These are phyloP conservation scores for Rhincodon typus DNA, from an alignment of 2,797 vertebrate genomes.

Conservation along the genomic window DNA sequence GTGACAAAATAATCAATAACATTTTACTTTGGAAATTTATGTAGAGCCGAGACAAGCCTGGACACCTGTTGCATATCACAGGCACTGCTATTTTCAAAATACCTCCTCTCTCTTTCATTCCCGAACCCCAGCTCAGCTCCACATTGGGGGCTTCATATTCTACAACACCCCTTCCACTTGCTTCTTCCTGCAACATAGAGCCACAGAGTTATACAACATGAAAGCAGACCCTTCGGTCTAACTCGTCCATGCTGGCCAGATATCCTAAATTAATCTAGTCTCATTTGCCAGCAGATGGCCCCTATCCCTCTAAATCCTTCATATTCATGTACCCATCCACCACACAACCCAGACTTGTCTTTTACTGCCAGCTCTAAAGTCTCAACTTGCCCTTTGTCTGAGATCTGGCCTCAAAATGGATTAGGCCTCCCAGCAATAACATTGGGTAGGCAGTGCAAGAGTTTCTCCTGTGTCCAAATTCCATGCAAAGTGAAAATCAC, in stretches of 20 bases:
- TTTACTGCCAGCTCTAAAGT: background rate
- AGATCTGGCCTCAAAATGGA: background rate
- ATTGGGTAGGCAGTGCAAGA: background rate
- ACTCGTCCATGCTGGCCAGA: too few relatives aligned
- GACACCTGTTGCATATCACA: too few relatives aligned
- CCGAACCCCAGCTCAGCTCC: background rate
- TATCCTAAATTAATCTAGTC: too few relatives aligned
- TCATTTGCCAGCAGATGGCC: too few relatives aligned
- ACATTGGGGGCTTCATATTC: background rate
- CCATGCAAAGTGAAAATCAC: background rate
- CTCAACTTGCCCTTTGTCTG: background rate
- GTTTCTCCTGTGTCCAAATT: background rate
- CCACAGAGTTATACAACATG: too few relatives aligned
- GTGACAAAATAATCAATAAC: background rate
- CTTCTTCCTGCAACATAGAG: background rate
- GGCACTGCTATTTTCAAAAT: background rate
- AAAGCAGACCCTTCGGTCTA: too few relatives aligned
- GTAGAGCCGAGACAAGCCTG: too few relatives aligned
- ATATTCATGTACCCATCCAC: too few relatives aligned
- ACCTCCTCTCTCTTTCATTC: background rate
- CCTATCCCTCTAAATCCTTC: too few relatives aligned
- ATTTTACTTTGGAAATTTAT: background rate
- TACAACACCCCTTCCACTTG: background rate
- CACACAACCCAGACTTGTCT: background rate
- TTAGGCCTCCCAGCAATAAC: too few relatives aligned